Conservation (phyloP, 2,888 invertebrate genomes). For the Diaperis boleti region DNA sequence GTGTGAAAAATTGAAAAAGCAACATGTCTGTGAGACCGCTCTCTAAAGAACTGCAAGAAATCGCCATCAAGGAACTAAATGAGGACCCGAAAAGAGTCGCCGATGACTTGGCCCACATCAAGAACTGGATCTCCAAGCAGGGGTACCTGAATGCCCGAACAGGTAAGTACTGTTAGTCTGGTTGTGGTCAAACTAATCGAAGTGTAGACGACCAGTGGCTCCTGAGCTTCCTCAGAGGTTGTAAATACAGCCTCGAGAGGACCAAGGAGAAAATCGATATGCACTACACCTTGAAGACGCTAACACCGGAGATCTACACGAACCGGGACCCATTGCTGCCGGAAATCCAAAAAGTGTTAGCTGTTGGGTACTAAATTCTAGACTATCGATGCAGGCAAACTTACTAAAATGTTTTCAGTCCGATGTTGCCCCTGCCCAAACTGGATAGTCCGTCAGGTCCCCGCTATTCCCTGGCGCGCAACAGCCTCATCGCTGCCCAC, state of each 20-base stretch:
- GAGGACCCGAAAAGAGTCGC: conserved; percentile 68
- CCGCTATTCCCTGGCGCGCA: conserved; percentile 58
- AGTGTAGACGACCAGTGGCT: conserved; percentile 73
- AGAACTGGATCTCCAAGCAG: conserved; percentile 71
- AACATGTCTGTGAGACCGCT: conserved; percentile 49
- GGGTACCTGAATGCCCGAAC: conserved; percentile 70
- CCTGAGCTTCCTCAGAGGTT: conserved; percentile 73
- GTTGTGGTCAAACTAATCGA: background rate
- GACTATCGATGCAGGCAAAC: no score
- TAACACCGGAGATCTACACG: conserved; percentile 69
- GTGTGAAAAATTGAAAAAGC: background rate
- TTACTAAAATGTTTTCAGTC: conserved; percentile 28
- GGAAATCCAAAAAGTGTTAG: conserved; percentile 47
- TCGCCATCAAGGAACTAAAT: conserved; percentile 68
- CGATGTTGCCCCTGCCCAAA: conserved; percentile 38
- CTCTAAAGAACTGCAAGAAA: conserved; percentile 66
- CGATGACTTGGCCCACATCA: conserved; percentile 68
- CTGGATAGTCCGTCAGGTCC: conserved; percentile 56
- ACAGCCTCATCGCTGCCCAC: conserved; percentile 48
- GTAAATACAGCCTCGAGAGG: conserved; percentile 68
- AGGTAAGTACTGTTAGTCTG: conserved; percentile 61
- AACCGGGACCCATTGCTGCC: conserved; percentile 62
- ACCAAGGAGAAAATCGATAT: conserved; percentile 73
- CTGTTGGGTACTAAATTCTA: no score
- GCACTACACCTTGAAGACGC: conserved; percentile 69